A percentile compares a stretch with the other conserved stretches of the same genome.
phyloP scores from a whole-genome alignment of 2,888 invertebrate genomes.

The Agonum fuliginosum region DNA sequence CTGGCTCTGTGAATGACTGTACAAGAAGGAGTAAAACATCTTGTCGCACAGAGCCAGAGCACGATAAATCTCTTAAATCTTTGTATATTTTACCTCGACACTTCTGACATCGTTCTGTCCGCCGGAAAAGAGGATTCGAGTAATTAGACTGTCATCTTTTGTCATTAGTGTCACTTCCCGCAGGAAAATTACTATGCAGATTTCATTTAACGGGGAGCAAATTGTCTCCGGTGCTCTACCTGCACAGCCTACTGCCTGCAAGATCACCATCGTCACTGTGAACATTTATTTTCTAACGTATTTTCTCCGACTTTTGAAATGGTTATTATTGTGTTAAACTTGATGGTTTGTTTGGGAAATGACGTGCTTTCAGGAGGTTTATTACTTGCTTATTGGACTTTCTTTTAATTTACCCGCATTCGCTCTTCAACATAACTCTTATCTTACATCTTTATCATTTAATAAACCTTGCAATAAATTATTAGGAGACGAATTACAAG shows the following conservation, averaged over 20 bases:
- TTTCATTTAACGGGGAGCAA: constrained; percentile 50
- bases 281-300: constrained; percentile 13
- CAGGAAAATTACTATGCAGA: constrained; percentile 52
- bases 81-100: constrained; percentile 55
- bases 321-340: constrained; percentile 29
- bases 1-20: no score
- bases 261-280: neutral
- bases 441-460: constrained; percentile 28
- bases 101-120: constrained; percentile 54
- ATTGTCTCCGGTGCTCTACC: constrained; percentile 16
- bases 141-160: constrained; percentile 58
- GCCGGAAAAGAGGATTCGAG: constrained; percentile 48
- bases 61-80: constrained; percentile 52
- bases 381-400: constrained; percentile 24
- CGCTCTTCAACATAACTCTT: neutral
- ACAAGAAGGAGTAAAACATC: no score
- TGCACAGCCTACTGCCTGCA: constrained; percentile 4
- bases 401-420: constrained; percentile 10
- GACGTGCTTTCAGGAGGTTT: constrained; percentile 20
- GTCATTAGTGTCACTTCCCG: constrained; percentile 53
- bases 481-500: constrained; percentile 1
- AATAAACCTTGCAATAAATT: neutral
- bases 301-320: constrained; percentile 24
- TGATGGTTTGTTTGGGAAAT: constrained; percentile 28
- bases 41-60: neutral